Evolutionary conservation across 2,113 vertebrate species (phyloP).

Genomic region (Carassius gibelio): DNA sequence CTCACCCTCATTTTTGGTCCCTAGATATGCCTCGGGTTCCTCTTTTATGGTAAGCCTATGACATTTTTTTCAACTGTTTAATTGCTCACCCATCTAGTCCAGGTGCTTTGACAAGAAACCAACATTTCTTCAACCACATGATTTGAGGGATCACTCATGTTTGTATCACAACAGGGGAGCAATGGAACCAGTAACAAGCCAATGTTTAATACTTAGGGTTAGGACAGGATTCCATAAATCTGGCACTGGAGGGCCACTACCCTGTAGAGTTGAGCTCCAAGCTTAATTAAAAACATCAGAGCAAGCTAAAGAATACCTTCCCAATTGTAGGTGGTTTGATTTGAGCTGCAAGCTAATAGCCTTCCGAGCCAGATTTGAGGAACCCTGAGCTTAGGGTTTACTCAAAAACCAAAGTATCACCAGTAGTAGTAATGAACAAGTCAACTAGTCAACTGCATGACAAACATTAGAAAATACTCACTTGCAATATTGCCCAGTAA

Average conservation of each 20-base stretch:
- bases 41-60: background rate
- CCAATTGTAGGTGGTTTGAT: too few species aligned
- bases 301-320: too few species aligned
- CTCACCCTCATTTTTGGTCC: background rate
- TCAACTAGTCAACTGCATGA: background rate
- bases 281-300: too few species aligned
- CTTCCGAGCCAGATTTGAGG: background rate
- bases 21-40: background rate
- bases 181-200: background rate
- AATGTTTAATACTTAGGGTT: background rate
- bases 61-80: background rate
- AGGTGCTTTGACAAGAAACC: background rate
- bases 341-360: background rate
- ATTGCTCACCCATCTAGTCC: background rate
- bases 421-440: background rate
- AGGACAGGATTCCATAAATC: background rate
- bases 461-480: constrained; percentile 56
- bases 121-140: too few species aligned
- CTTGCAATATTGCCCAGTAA: constrained; percentile 84
- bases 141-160: background rate
- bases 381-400: background rate
- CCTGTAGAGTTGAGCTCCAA: background rate
- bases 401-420: background rate
- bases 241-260: background rate
- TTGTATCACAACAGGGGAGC: background rate